Evolutionary conservation across 2,113 vertebrate genomes (phyloP).

Genomic region (Peromyscus californicus): DNA sequence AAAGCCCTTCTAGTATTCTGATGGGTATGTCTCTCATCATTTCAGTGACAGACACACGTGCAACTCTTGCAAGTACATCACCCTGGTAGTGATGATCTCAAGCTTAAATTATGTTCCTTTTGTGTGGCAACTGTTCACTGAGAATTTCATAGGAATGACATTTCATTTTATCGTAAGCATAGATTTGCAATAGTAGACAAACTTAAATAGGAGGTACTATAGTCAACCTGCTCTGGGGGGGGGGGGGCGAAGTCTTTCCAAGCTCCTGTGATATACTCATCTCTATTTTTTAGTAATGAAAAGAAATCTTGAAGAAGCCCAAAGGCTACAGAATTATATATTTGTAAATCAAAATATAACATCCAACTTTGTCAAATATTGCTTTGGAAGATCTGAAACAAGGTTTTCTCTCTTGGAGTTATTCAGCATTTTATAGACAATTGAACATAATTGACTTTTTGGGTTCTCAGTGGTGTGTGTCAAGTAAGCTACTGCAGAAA

Average conservation of each 20-base stretch:
- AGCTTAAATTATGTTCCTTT: background rate
- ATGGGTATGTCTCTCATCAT: background rate
- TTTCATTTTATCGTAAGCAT: background rate
- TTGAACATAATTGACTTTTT: background rate
- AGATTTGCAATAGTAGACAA: background rate
- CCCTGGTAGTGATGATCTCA: background rate
- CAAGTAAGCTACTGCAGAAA: background rate
- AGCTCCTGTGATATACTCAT: too few species aligned
- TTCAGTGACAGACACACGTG: background rate
- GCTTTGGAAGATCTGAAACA: background rate
- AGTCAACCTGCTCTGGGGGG: background rate
- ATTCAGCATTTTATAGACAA: background rate
- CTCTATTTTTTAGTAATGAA: background rate
- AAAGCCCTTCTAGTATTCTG: background rate
- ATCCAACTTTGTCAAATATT: background rate
- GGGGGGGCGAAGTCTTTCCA: background rate
- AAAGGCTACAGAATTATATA: background rate
- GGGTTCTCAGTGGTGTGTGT: background rate
- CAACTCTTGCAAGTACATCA: background rate
- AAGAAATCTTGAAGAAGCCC: background rate
- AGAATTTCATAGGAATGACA: slow-evolving; percentile 23
- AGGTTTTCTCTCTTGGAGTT: background rate
- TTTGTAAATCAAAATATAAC: background rate
- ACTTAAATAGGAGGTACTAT: background rate
- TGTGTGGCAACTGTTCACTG: background rate